Evolutionary conservation across 2,113 vertebrate species (phyloP), one percentile per base, ranked within the genome.

Genomic region (Lampris incognitus): DNA sequence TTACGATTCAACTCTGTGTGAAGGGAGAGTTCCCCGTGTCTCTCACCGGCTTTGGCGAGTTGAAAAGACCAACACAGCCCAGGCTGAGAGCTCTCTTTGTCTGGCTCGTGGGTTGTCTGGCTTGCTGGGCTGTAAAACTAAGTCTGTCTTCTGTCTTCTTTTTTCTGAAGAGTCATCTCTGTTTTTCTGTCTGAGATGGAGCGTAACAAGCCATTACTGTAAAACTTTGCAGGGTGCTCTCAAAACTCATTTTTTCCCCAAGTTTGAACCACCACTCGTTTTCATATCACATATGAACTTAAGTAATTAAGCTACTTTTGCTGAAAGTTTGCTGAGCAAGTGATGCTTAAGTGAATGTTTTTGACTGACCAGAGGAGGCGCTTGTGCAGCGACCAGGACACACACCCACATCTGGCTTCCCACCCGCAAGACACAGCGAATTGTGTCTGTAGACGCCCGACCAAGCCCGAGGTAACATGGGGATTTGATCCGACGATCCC

Each of bases 1-100:
- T 89, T 90, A 85, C 92, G 86, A 90, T 92, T 91, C 78, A 87
- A 83, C 83, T 88, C 78, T 72, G 83, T 86, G 78, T 79, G 86
- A 83, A 76, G 69, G 78, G 79, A 89, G 86, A 90, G 86, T 89
- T 92, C 88, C 85, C 89, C 86, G 79, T 81, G 89, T 88, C 85
- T 92, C 81, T 66, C 81, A 86, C 76, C 72, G 42, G 81, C 87
- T 91, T 78, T 83, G 70, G 56, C 66, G 24, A 79, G 83, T 90
- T 90, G 69, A 91, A 90, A 89, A 74, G 65, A 81, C 7, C 82
- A 40, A 6, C 66, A 60, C 9, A 57, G 76, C 79, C 55, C 82
- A 79, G 76, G 85, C 78, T 11, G 62, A 74, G 64, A 38, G 56
- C 76, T 78, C 55, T 66, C 64, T 86, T 85, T 72, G 74, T 90